A percentile compares a stretch with the other conserved stretches of the same genome.
phyloP scores from a whole-genome alignment of 2,888 invertebrate species.

The Cephus pygmeus region DNA sequence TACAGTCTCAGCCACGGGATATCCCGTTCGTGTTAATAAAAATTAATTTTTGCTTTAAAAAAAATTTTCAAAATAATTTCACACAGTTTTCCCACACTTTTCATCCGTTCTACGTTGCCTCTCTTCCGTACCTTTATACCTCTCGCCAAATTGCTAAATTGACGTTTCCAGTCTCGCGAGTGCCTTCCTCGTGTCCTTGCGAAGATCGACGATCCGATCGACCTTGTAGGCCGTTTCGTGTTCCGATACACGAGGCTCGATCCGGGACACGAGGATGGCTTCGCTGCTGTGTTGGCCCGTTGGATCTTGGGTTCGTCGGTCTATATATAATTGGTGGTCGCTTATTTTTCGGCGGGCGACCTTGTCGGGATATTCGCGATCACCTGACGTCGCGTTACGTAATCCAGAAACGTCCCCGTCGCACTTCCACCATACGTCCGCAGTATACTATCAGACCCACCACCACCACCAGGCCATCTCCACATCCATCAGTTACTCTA shows the following conservation, averaged over 20 bases:
- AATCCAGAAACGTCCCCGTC: conserved; percentile 30
- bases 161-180: neutral
- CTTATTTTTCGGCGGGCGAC: conserved; percentile 27
- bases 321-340: conserved; percentile 28
- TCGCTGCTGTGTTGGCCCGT: conserved; percentile 1
- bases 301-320: neutral
- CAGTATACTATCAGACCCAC: neutral
- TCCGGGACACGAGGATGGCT: conserved; percentile 4
- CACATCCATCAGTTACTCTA: neutral
- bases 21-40: too few species aligned
- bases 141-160: neutral
- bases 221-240: neutral
- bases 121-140: neutral
- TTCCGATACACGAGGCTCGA: conserved; percentile 4
- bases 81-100: neutral
- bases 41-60: too few species aligned
- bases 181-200: neutral
- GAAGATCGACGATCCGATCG: neutral
- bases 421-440: neutral
- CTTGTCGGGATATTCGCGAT: conserved; percentile 26
- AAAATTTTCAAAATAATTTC: too few species aligned
- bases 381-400: conserved; percentile 26
- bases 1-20: too few species aligned
- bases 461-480: neutral
- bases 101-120: neutral